phyloP scores from a whole-genome alignment of 37 sponge, comb jelly and placozoan genomes.

The Ianthella basta region DNA sequence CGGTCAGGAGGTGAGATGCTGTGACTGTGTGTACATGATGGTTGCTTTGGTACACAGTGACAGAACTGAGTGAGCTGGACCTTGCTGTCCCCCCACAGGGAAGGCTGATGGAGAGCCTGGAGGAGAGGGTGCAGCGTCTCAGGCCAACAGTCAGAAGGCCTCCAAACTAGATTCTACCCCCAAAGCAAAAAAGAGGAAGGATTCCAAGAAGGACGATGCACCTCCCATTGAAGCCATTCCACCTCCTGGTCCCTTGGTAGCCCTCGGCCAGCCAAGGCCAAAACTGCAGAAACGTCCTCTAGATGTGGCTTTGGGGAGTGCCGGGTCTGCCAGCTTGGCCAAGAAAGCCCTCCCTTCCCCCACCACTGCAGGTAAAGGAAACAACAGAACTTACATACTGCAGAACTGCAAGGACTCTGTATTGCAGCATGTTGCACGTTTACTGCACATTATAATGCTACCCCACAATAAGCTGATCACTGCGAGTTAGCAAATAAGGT shows the following conservation, averaged over 20 bases:
- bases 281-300: constrained; percentile 58
- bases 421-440: too few relatives aligned
- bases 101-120: neutral
- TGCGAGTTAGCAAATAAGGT: neutral
- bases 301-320: constrained; percentile 4
- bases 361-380: constrained; percentile 7
- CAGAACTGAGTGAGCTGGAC: neutral
- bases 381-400: neutral
- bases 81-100: neutral
- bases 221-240: constrained; percentile 35
- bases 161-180: neutral
- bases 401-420: too few relatives aligned
- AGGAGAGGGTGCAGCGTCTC: neutral
- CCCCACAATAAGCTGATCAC: neutral
- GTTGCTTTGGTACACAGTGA: neutral
- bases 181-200: constrained; percentile 41
- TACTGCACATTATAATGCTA: too few relatives aligned
- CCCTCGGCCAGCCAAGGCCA: constrained; percentile 65
- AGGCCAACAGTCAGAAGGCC: constrained; percentile 22
- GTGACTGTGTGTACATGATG: constrained; percentile 38
- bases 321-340: too few relatives aligned
- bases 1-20: neutral
- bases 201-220: constrained; percentile 14
- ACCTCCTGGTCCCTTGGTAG: constrained; percentile 76
- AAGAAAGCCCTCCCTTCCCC: constrained; percentile 8